Percentiles rank a stretch among this genome's conserved stretches.
Evolutionary conservation across 2,888 invertebrate genomes (phyloP).

Genomic region (Punctoribates punctum): DNA sequence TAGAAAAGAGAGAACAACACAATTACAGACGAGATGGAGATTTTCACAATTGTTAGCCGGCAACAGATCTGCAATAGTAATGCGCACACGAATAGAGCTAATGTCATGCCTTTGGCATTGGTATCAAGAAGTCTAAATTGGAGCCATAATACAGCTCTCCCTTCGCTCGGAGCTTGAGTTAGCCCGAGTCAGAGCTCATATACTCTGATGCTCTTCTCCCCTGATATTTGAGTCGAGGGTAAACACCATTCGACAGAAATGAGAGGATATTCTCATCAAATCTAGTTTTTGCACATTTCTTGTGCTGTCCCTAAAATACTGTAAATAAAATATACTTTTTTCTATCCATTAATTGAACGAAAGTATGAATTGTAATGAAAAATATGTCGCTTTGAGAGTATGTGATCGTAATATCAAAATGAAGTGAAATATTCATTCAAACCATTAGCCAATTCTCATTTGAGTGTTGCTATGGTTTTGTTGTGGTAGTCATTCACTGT

Average conservation of each 20-base stretch:
- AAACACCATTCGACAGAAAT: slow-evolving; percentile 23
- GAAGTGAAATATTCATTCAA: slow-evolving; percentile 33
- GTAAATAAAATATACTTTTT: slow-evolving; percentile 12
- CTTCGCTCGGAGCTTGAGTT: slow-evolving; percentile 19
- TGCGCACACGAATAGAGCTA: slow-evolving; percentile 19
- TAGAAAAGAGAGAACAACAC: slow-evolving; percentile 21
- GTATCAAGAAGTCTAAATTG: slow-evolving; percentile 34
- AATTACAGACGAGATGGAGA: slow-evolving; percentile 30
- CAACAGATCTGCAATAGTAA: neutral
- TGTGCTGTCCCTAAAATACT: neutral
- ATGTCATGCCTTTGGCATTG: slow-evolving; percentile 23
- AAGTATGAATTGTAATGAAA: slow-evolving; percentile 24
- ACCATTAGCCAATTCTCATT: slow-evolving; percentile 30
- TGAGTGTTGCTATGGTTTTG: slow-evolving; percentile 36
- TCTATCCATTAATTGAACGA: slow-evolving; percentile 23
- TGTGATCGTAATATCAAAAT: slow-evolving; percentile 18
- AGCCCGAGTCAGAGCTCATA: slow-evolving; percentile 18
- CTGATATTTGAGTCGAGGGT: slow-evolving; percentile 23
- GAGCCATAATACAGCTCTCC: slow-evolving; percentile 18
- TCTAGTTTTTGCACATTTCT: slow-evolving; percentile 5
- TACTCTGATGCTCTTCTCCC: slow-evolving; percentile 18
- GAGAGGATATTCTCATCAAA: slow-evolving; percentile 2
- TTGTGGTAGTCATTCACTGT: slow-evolving; percentile 33
- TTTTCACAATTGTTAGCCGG: slow-evolving; percentile 9
- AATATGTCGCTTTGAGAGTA: slow-evolving; percentile 13